These are phyloP conservation scores for Agrochola lota DNA, from an alignment of 2,888 invertebrate genomes.

Conservation along the genomic window DNA sequence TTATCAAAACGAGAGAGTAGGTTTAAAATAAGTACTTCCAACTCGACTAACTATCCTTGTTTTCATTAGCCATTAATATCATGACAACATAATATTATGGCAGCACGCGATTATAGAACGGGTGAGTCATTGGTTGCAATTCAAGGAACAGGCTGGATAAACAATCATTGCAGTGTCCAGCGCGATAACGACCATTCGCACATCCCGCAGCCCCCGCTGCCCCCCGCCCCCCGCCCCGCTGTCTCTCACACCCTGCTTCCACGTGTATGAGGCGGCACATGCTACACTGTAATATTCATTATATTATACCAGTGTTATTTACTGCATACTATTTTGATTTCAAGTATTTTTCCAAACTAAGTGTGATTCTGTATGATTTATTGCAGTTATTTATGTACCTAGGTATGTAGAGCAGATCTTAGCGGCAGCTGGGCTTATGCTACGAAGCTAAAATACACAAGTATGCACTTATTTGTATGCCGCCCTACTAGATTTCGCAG, in stretches of 20 bases:
- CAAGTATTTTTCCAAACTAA: not conserved
- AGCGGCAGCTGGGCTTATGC: not conserved
- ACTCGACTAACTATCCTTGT: conserved; percentile 4
- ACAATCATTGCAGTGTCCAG: conserved; percentile 90
- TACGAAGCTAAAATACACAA: conserved; percentile 4
- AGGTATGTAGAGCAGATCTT: not conserved
- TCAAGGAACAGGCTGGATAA: conserved; percentile 90
- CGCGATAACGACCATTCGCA: conserved; percentile 89
- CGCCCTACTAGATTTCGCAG: conserved; percentile 18
- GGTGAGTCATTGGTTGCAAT: conserved; percentile 89
- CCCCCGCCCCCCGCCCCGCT: conserved; percentile 24
- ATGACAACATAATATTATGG: conserved; percentile 65
- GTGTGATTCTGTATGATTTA: not conserved
- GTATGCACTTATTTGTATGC: conserved; percentile 3
- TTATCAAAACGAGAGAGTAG: not conserved
- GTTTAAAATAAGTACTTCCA: not conserved
- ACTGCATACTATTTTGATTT: conserved; percentile 5
- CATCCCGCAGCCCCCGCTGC: conserved; percentile 79
- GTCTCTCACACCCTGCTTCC: conserved; percentile 63
- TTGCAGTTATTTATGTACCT: conserved; percentile 3
- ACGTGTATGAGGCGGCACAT: conserved; percentile 66
- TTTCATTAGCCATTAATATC: conserved; percentile 55
- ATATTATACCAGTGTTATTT: conserved; percentile 24
- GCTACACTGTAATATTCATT: conserved; percentile 46
- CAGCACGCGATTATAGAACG: conserved; percentile 81